Percentiles rank a stretch among this genome's conserved stretches.
Conservation (phyloP, 2,888 invertebrate genomes). For the Lomographa bimaculata region DNA sequence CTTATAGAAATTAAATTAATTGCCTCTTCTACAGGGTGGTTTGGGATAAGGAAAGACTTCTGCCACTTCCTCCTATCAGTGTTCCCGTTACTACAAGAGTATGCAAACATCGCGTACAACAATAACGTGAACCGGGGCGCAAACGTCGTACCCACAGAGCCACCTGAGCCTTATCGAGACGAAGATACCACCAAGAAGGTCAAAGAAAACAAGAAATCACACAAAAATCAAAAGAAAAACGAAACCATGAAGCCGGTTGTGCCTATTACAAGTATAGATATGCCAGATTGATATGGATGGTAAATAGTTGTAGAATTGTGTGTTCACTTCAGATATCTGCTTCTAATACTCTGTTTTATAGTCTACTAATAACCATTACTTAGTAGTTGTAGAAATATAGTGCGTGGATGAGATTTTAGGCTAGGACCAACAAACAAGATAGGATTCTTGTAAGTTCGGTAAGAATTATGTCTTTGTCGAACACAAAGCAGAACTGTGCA, state of each 20-base stretch:
- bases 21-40: conserved; percentile 93
- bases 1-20: conserved; percentile 1
- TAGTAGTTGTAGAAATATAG: too few relatives aligned
- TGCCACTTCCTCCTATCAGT: conserved; percentile 97
- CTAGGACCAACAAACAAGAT: too few relatives aligned
- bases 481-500: too few relatives aligned
- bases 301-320: conserved; percentile 52
- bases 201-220: conserved; percentile 83
- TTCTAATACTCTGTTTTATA: too few relatives aligned
- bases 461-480: too few relatives aligned
- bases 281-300: conserved; percentile 97
- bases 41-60: conserved; percentile 98
- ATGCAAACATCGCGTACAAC: conserved; percentile 98
- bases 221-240: conserved; percentile 88
- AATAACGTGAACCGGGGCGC: conserved; percentile 78
- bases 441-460: too few relatives aligned
- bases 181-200: conserved; percentile 72
- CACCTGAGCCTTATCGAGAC: conserved; percentile 75
- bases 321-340: conserved; percentile 62
- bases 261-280: conserved; percentile 94
- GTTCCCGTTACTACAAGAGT: conserved; percentile 98
- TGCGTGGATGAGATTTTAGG: too few relatives aligned
- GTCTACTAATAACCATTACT: too few relatives aligned
- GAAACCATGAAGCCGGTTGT: conserved; percentile 93
- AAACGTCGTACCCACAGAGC: conserved; percentile 59